phyloP scores from a whole-genome alignment of 1,140 invertebrate genomes.

The Orius laevigatus region DNA sequence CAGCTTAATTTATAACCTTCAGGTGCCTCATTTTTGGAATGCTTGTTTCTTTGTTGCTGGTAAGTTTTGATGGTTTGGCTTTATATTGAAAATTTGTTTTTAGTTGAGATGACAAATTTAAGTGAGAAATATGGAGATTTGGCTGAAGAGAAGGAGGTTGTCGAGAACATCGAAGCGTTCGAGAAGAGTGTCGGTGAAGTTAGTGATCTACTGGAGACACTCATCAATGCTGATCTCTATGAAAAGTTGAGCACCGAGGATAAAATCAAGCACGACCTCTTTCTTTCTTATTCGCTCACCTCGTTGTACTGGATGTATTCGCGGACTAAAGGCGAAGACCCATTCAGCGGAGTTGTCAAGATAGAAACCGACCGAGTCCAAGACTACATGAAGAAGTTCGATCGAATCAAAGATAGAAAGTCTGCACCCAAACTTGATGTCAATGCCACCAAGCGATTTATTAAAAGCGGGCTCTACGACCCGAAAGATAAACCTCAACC shows the following conservation, averaged over 20 bases:
- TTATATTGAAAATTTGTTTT: too few species aligned
- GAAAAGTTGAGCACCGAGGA: slow-evolving; percentile 33
- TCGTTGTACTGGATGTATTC: slow-evolving; percentile 41
- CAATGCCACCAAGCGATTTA: slow-evolving; percentile 36
- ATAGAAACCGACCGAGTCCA: slow-evolving; percentile 35
- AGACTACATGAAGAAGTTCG: slow-evolving; percentile 37
- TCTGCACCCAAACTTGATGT: slow-evolving; percentile 35
- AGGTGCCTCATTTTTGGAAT: too few species aligned
- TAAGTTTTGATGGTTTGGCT: too few species aligned
- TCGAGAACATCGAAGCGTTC: slow-evolving; percentile 32
- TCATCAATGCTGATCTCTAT: slow-evolving; percentile 24
- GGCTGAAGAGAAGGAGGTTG: slow-evolving; percentile 27
- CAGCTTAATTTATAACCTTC: too few species aligned
- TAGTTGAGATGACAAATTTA: too few species aligned
- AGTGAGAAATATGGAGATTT: slow-evolving; percentile 22
- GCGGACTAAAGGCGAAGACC: slow-evolving; percentile 31
- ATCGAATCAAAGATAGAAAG: slow-evolving; percentile 34
- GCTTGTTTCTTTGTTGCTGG: too few species aligned
- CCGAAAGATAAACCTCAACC: slow-evolving; percentile 19
- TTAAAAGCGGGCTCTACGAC: slow-evolving; percentile 37
- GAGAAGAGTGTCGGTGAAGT: slow-evolving; percentile 33
- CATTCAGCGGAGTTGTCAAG: slow-evolving; percentile 19
- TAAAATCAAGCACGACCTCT: slow-evolving; percentile 41
- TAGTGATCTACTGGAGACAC: slow-evolving; percentile 26
- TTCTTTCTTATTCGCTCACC: slow-evolving; percentile 36